Conservation (phyloP, 2,113 vertebrate genomes). For the Pluvianellus socialis region DNA sequence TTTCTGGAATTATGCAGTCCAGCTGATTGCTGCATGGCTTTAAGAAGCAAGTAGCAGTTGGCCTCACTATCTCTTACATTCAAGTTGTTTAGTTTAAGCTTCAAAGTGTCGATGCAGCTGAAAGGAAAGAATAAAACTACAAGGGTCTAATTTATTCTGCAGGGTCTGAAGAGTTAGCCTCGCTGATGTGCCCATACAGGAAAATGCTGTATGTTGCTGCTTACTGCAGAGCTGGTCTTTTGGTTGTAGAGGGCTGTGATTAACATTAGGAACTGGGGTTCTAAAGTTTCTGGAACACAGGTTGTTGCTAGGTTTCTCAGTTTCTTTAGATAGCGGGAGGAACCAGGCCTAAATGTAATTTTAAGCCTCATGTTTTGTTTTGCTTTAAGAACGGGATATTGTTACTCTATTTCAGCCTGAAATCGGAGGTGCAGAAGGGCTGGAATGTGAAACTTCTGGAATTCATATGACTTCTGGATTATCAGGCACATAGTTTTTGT, state of each 20-base stretch:
- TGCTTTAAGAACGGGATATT: not conserved
- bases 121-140: not conserved
- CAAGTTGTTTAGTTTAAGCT: not conserved
- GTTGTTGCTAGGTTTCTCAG: not conserved
- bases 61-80: not conserved
- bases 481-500: not conserved
- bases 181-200: accelerated
- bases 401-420: not conserved
- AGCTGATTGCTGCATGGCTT: not conserved
- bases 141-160: not conserved
- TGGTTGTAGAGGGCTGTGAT: not conserved
- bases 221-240: not conserved
- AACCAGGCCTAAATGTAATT: not conserved
- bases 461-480: not conserved
- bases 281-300: not conserved
- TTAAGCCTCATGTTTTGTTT: not conserved
- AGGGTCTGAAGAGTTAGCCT: not conserved
- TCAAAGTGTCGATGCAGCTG: not conserved
- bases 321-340: not conserved
- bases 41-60: not conserved
- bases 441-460: not conserved
- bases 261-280: not conserved
- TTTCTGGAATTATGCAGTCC: accelerated
- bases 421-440: not conserved
- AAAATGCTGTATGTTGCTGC: not conserved